These are phyloP conservation scores for Hozukius guyotensis DNA, from an alignment of 2,797 vertebrate species.

Conservation along the genomic window DNA sequence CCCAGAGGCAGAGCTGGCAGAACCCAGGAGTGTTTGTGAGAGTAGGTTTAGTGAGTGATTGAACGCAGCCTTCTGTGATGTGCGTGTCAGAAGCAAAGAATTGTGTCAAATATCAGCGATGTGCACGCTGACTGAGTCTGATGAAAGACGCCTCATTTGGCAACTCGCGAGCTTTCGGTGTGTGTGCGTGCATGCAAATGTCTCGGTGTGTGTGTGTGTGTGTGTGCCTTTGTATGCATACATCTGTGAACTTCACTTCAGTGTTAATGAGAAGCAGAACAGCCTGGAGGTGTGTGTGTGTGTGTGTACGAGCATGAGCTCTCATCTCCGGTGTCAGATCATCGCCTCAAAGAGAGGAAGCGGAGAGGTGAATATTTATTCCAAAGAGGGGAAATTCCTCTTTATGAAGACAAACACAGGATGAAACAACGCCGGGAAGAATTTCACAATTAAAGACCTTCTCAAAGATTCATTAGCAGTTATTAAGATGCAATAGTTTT, in stretches of 20 bases:
- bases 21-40: slow-evolving; percentile 40
- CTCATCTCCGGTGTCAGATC: slow-evolving; percentile 68
- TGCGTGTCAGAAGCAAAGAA: slow-evolving; percentile 46
- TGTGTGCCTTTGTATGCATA: slow-evolving; percentile 13
- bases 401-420: slow-evolving; percentile 55
- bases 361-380: slow-evolving; percentile 76
- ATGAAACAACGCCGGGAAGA: slow-evolving; percentile 19
- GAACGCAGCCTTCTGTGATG: slow-evolving; percentile 60
- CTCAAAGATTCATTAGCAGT: slow-evolving; percentile 33
- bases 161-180: slow-evolving; percentile 7
- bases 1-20: slow-evolving; percentile 45
- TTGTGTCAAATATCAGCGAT: slow-evolving; percentile 47
- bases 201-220: neutral
- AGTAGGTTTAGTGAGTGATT: slow-evolving; percentile 57
- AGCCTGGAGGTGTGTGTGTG: slow-evolving; percentile 37
- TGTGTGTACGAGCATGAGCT: slow-evolving; percentile 19
- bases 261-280: slow-evolving; percentile 71
- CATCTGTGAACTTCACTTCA: slow-evolving; percentile 53
- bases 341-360: slow-evolving; percentile 51
- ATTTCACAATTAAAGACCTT: slow-evolving; percentile 34
- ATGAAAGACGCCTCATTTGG: slow-evolving; percentile 48
- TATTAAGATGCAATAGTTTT: slow-evolving; percentile 22
- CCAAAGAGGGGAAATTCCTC: slow-evolving; percentile 69
- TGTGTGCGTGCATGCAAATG: slow-evolving; percentile 12
- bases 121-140: slow-evolving; percentile 26